phyloP scores from a whole-genome alignment of 2,888 invertebrate species.

The Linnaemya tessellans region DNA sequence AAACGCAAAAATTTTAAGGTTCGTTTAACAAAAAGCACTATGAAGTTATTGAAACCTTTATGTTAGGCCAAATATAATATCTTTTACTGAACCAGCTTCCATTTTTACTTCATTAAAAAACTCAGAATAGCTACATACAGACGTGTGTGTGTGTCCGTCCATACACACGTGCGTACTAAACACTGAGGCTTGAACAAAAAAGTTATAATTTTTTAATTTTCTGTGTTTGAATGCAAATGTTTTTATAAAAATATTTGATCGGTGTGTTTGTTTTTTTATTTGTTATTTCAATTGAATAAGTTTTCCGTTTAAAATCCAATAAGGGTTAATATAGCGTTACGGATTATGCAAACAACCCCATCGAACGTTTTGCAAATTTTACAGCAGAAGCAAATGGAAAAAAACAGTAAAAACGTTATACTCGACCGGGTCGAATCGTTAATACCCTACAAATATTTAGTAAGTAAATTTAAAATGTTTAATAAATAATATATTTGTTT shows the following conservation, averaged over 20 bases:
- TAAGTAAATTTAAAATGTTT: no score
- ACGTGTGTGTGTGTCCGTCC: no score
- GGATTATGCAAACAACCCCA: no score
- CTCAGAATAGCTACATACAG: neutral
- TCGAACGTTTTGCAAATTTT: no score
- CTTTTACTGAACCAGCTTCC: neutral
- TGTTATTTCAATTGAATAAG: neutral
- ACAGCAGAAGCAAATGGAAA: no score
- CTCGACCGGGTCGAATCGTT: no score
- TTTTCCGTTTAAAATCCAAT: neutral
- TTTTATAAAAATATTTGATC: neutral
- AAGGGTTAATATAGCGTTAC: neutral
- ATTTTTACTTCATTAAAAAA: neutral
- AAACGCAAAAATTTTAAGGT: conserved; percentile 30
- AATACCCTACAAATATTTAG: no score
- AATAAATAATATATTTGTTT: no score
- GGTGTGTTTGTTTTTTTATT: neutral
- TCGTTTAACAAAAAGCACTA: conserved; percentile 49
- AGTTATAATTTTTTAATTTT: neutral
- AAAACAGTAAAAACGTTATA: no score
- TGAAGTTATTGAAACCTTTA: conserved; percentile 18
- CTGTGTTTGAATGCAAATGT: no score
- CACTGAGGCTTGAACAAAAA: no score
- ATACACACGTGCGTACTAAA: no score
- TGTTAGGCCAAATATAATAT: neutral